phyloP scores from a whole-genome alignment of 1,140 invertebrate species.

The Ridgeia piscesae region DNA sequence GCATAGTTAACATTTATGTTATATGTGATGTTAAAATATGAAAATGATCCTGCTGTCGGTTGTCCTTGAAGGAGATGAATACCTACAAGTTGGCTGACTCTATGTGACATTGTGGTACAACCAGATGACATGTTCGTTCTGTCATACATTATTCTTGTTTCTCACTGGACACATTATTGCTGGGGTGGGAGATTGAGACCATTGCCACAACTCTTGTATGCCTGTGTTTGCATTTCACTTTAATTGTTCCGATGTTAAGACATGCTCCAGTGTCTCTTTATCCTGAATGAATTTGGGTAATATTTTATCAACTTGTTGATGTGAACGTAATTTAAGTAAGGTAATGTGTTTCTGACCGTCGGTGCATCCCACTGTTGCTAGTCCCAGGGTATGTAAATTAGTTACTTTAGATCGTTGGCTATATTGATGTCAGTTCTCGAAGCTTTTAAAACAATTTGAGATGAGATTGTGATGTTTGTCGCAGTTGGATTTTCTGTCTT shows the following conservation, averaged over 20 bases:
- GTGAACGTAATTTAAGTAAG: background rate
- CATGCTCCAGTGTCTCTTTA: background rate
- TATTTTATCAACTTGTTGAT: background rate
- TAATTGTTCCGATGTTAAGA: background rate
- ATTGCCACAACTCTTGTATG: too few species aligned
- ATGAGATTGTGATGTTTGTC: background rate
- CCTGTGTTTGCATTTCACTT: background rate
- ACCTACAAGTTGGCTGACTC: background rate
- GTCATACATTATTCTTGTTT: background rate
- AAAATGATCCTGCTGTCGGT: background rate
- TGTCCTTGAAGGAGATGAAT: background rate
- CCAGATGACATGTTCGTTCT: background rate
- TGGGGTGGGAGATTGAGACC: too few species aligned
- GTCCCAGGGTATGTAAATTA: background rate
- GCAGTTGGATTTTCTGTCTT: background rate
- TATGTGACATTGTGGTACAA: background rate
- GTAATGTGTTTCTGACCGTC: background rate
- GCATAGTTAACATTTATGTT: background rate
- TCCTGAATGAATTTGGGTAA: background rate
- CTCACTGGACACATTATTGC: background rate
- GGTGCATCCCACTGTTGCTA: background rate
- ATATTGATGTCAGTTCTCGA: background rate
- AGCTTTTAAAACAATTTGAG: background rate
- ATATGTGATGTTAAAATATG: background rate
- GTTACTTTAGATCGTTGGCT: background rate